Evolutionary conservation across 2,888 invertebrate species (phyloP).

Genomic region (Chloroclystis v-ata): DNA sequence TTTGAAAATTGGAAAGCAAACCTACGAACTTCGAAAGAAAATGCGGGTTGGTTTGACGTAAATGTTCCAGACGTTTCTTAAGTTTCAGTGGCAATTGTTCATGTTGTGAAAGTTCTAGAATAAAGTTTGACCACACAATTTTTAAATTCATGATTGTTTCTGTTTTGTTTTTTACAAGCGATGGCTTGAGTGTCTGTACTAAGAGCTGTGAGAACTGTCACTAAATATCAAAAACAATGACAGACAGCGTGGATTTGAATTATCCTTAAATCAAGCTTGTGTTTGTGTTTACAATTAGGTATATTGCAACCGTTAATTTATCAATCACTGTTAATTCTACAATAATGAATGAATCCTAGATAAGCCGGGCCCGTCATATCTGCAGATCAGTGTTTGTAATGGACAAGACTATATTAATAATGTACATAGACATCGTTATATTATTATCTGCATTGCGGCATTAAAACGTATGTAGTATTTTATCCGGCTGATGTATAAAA

Average conservation of each 20-base stretch:
- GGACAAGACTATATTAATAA: neutral
- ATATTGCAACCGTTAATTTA: neutral
- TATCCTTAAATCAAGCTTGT: too few relatives aligned
- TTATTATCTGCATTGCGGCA: too few relatives aligned
- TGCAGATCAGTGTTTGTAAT: constrained; percentile 15
- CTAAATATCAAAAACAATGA: neutral
- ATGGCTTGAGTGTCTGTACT: too few relatives aligned
- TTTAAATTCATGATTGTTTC: too few relatives aligned
- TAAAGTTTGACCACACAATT: too few relatives aligned
- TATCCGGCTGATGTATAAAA: too few relatives aligned
- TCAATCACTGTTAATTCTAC: constrained; percentile 1
- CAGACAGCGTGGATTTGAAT: neutral
- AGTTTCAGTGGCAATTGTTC: neutral
- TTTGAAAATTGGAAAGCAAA: constrained; percentile 7
- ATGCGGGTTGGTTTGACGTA: constrained; percentile 1
- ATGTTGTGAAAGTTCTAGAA: neutral
- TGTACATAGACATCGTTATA: too few relatives aligned
- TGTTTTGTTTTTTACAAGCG: too few relatives aligned
- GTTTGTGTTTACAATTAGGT: neutral
- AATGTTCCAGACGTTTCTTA: neutral
- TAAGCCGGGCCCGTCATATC: constrained; percentile 12
- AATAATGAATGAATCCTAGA: constrained; percentile 12
- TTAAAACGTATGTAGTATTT: too few relatives aligned
- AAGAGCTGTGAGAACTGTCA: too few relatives aligned
- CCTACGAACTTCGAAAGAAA: constrained; percentile 12